These are phyloP conservation scores for Phymanthus crucifer DNA, from an alignment of 92 coral and sea anemone genomes.

Conservation along the genomic window DNA sequence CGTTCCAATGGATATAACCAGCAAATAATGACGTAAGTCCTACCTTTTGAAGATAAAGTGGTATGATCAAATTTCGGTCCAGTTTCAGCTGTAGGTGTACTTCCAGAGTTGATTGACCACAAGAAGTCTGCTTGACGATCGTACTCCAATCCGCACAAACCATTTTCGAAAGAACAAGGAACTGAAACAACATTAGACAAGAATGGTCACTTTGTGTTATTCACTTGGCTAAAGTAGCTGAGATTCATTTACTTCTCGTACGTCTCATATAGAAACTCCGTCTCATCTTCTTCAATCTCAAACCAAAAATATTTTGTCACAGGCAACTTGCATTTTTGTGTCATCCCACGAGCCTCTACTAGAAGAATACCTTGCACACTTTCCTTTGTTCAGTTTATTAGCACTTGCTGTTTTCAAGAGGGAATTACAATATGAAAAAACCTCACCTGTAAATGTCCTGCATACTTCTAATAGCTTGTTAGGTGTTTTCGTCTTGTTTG, in stretches of 20 bases:
- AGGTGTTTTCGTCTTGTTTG: not conserved
- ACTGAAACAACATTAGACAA: constrained; percentile 10
- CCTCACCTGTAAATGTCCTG: constrained; percentile 17
- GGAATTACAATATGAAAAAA: not conserved
- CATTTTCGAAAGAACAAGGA: constrained; percentile 45
- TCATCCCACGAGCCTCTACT: too few species aligned
- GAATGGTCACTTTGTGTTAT: too few species aligned
- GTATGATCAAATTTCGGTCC: constrained; percentile 50
- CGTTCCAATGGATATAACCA: not conserved
- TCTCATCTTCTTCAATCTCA: too few species aligned
- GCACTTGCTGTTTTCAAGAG: too few species aligned
- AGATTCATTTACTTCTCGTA: too few species aligned
- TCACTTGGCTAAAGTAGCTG: too few species aligned
- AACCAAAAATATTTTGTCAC: too few species aligned
- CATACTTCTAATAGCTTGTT: not conserved
- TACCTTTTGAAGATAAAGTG: constrained; percentile 40
- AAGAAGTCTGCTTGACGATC: constrained; percentile 18
- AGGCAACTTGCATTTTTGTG: too few species aligned
- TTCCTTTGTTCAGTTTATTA: too few species aligned
- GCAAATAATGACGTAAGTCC: not conserved
- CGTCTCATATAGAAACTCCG: too few species aligned
- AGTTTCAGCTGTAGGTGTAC: constrained; percentile 44
- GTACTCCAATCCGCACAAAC: constrained; percentile 36
- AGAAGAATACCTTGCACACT: too few species aligned
- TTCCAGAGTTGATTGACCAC: constrained; percentile 30